Conservation (phyloP, 2,797 vertebrate genomes). For the Kryptopterus vitreolus region DNA sequence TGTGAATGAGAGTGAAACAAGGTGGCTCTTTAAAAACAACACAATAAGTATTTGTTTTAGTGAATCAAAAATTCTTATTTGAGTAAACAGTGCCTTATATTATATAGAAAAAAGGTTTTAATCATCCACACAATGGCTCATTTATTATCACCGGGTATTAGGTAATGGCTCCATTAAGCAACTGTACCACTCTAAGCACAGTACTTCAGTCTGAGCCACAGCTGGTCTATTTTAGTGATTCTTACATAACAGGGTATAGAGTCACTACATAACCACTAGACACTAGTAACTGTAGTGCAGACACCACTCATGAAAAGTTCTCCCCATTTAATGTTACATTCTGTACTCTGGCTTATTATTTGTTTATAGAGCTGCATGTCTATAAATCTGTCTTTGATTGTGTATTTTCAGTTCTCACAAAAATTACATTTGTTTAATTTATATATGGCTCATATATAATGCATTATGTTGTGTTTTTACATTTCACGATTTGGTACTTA, state of each 20-base stretch:
- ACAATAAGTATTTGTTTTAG: constrained; percentile 29
- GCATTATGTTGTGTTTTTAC: no score
- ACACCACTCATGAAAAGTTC: background rate
- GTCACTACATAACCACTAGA: background rate
- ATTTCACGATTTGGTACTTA: no score
- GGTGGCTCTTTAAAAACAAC: constrained; percentile 2
- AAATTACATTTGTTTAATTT: no score
- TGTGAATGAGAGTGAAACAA: background rate
- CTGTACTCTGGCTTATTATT: background rate
- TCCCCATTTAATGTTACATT: background rate
- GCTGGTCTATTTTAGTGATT: constrained; percentile 1
- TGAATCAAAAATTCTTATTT: background rate
- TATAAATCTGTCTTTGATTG: background rate
- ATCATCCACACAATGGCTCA: constrained; percentile 41
- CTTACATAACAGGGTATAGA: background rate
- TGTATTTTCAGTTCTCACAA: no score
- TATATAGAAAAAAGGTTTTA: constrained; percentile 46
- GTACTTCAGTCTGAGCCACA: constrained; percentile 9
- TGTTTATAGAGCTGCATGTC: background rate
- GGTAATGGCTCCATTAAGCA: constrained; percentile 38
- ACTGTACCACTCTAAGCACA: constrained; percentile 38
- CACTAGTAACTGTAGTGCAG: background rate
- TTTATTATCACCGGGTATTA: constrained; percentile 20
- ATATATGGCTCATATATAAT: no score
- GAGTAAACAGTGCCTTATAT: background rate